Conservation (phyloP, 2,797 vertebrate species). For the Mustela erminea region DNA sequence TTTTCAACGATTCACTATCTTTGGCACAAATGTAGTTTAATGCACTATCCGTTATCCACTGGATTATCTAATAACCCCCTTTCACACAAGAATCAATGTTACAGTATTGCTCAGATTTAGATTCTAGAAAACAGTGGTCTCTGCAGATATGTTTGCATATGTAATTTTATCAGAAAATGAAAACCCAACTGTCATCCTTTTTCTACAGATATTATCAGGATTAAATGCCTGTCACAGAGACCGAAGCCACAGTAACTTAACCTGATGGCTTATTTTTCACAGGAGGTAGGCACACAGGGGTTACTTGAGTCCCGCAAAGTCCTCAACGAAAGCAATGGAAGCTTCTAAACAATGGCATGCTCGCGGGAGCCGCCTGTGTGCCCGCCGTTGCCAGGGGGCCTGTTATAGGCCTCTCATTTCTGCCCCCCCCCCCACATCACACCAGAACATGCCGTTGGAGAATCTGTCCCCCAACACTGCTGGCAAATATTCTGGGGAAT, state of each 20-base stretch:
- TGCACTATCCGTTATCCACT: slow-evolving; percentile 36
- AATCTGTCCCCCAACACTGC: neutral
- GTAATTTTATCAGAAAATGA: slow-evolving; percentile 56
- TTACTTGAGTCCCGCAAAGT: neutral
- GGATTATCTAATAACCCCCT: neutral
- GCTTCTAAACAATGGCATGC: neutral
- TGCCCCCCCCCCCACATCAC: neutral
- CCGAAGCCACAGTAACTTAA: neutral
- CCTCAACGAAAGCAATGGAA: neutral
- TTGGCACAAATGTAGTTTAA: slow-evolving; percentile 42
- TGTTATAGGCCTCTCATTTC: neutral
- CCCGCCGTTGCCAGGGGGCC: neutral
- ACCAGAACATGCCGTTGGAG: neutral
- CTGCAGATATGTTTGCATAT: slow-evolving; percentile 51
- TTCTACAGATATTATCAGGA: neutral
- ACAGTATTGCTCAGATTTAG: neutral
- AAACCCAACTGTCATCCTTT: neutral
- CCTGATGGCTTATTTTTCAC: slow-evolving; percentile 4
- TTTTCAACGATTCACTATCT: slow-evolving; percentile 12
- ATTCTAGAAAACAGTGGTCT: slow-evolving; percentile 42
- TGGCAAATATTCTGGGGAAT: neutral
- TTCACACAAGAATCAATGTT: slow-evolving; percentile 19
- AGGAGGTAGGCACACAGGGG: neutral
- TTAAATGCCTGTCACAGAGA: neutral
- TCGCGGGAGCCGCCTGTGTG: neutral